A percentile compares a stretch with the other conserved stretches of the same genome.
Evolutionary conservation across 2,797 vertebrate species (phyloP).

Genomic region (Catharus ustulatus): DNA sequence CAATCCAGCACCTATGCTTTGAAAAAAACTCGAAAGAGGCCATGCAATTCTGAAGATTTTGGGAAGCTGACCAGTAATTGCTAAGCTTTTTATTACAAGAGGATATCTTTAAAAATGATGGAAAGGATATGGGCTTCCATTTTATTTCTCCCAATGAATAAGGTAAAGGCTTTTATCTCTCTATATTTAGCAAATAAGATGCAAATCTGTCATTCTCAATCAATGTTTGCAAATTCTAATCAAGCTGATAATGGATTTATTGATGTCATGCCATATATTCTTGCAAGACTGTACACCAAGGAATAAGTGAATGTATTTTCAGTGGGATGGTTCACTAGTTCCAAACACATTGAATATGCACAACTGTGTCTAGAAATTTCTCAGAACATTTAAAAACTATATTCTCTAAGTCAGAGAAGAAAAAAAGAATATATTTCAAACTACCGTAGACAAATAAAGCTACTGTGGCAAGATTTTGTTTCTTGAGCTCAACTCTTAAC

Average conservation of each 20-base stretch:
- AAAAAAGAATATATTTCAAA: neutral
- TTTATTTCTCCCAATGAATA: neutral
- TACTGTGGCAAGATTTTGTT: neutral
- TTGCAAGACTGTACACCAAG: neutral
- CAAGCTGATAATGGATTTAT: neutral
- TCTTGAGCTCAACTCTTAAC: neutral
- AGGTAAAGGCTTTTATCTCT: neutral
- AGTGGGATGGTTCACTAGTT: neutral
- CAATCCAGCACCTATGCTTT: neutral
- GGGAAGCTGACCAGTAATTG: neutral
- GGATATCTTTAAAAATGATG: neutral
- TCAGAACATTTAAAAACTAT: neutral
- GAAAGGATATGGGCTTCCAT: neutral
- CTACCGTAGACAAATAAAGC: neutral
- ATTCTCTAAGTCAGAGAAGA: neutral
- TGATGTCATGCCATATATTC: neutral
- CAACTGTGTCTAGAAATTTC: neutral
- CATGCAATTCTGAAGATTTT: neutral
- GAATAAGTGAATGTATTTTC: neutral
- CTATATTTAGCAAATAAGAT: neutral
- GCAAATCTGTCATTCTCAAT: neutral
- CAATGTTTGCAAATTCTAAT: conserved; percentile 8
- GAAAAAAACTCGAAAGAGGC: neutral
- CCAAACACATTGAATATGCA: neutral
- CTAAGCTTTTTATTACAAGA: neutral